Evolutionary conservation across 2,888 invertebrate species (phyloP).

Genomic region (Polydrusus pterygomalis): DNA sequence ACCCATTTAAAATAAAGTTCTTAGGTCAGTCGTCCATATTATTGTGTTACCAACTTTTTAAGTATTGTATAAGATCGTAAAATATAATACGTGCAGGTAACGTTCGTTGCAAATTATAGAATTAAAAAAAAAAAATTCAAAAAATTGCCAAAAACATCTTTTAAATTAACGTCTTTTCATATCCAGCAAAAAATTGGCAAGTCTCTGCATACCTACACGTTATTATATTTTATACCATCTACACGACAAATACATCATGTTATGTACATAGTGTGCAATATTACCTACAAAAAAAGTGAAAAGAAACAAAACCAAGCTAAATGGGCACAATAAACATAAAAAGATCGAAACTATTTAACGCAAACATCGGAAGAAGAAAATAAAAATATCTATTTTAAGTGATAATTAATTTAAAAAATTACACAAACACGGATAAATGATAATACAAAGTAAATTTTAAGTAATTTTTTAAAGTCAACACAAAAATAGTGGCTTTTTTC

Average conservation of each 20-base stretch:
- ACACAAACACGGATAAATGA: conserved; percentile 10
- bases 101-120: too few relatives aligned
- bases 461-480: background rate
- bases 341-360: conserved; percentile 16
- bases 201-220: too few relatives aligned
- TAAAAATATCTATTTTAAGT: background rate
- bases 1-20: too few relatives aligned
- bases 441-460: background rate
- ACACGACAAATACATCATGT: conserved; percentile 19
- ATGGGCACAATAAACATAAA: conserved; percentile 62
- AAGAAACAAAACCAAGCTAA: conserved; percentile 70
- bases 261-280: conserved; percentile 19
- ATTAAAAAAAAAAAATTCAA: too few relatives aligned
- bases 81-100: too few relatives aligned
- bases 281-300: conserved; percentile 29
- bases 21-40: too few relatives aligned
- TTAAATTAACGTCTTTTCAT: too few relatives aligned
- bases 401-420: background rate
- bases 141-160: too few relatives aligned
- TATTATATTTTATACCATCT: background rate
- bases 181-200: too few relatives aligned
- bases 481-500: too few relatives aligned
- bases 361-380: conserved; percentile 12
- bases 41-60: too few relatives aligned
- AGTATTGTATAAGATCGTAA: too few relatives aligned